phyloP scores from a whole-genome alignment of 2,888 invertebrate species.

The Criorhina ranunculi region DNA sequence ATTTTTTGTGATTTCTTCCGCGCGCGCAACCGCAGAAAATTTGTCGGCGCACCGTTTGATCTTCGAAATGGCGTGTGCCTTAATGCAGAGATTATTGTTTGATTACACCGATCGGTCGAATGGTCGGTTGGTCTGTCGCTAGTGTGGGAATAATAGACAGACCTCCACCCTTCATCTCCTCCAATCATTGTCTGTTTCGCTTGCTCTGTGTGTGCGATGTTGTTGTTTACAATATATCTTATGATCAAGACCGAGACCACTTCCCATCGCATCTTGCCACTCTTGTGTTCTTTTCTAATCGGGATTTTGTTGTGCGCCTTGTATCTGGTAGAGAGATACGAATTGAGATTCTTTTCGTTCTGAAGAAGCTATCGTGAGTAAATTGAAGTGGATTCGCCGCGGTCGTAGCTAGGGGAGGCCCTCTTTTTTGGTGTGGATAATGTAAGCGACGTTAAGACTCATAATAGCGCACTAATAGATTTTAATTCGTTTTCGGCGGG shows the following conservation, averaged over 20 bases:
- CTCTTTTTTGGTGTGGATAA: constrained; percentile 7
- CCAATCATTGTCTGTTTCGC: constrained; percentile 13
- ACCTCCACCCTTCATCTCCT: constrained; percentile 10
- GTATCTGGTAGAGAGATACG: constrained; percentile 32
- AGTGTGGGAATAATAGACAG: constrained; percentile 72
- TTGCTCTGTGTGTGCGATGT: constrained; percentile 32
- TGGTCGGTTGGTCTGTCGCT: constrained; percentile 32
- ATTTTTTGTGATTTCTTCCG: constrained; percentile 62
- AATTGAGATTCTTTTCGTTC: constrained; percentile 45
- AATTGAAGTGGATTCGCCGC: constrained; percentile 42
- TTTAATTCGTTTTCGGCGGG: constrained; percentile 59
- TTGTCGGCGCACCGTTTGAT: constrained; percentile 83
- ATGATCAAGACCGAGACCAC: not conserved
- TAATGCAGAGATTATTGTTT: constrained; percentile 84
- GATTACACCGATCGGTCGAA: constrained; percentile 81
- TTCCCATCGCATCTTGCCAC: not conserved
- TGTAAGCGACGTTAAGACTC: constrained; percentile 23
- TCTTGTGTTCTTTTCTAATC: constrained; percentile 57
- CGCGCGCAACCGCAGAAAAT: constrained; percentile 84
- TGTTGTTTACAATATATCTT: constrained; percentile 24
- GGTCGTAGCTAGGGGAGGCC: not conserved
- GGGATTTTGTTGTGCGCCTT: constrained; percentile 32
- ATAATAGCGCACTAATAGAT: constrained; percentile 54
- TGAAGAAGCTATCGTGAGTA: constrained; percentile 32
- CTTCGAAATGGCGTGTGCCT: constrained; percentile 84